Evolutionary conservation across 2,888 invertebrate species (phyloP).

Genomic region (Mesochorus sp.): DNA sequence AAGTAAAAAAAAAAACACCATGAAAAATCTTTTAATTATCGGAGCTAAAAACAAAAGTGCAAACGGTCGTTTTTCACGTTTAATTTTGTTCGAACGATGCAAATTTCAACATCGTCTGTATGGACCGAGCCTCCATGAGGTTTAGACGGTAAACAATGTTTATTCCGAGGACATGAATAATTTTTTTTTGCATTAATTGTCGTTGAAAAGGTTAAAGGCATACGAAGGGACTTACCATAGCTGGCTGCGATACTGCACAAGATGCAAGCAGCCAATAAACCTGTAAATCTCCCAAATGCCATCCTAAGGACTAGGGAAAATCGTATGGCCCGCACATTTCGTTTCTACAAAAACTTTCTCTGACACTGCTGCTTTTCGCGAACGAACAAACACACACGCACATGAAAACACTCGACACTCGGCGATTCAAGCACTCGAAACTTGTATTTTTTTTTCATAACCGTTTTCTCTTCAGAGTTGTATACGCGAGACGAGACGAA

Average conservation of each 20-base stretch:
- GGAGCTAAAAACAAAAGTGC: not conserved
- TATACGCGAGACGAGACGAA: conserved; percentile 13
- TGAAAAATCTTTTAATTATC: not conserved
- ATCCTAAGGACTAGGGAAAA: conserved; percentile 68
- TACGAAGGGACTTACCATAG: conserved; percentile 58
- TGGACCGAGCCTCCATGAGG: too few relatives aligned
- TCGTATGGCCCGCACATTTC: conserved; percentile 65
- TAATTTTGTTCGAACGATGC: too few relatives aligned
- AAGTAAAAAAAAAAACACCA: too few relatives aligned
- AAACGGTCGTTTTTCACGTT: not conserved
- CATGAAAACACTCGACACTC: not conserved
- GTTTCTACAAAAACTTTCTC: conserved; percentile 24
- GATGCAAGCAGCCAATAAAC: conserved; percentile 70
- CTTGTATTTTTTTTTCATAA: conserved; percentile 26
- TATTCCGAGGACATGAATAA: not conserved
- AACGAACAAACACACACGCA: too few relatives aligned
- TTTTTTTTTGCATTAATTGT: not conserved
- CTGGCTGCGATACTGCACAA: conserved; percentile 67
- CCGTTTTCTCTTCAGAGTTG: not conserved
- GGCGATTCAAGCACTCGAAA: conserved; percentile 24
- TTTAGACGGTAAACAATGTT: too few relatives aligned
- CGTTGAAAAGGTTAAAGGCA: not conserved
- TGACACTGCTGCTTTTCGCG: not conserved
- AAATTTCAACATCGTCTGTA: too few relatives aligned
- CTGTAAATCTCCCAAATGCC: conserved; percentile 69